A percentile compares a stretch with the other conserved stretches of the same genome.
These are phyloP conservation scores for Pelobates fuscus DNA, from an alignment of 2,113 vertebrate species.

Conservation along the genomic window DNA sequence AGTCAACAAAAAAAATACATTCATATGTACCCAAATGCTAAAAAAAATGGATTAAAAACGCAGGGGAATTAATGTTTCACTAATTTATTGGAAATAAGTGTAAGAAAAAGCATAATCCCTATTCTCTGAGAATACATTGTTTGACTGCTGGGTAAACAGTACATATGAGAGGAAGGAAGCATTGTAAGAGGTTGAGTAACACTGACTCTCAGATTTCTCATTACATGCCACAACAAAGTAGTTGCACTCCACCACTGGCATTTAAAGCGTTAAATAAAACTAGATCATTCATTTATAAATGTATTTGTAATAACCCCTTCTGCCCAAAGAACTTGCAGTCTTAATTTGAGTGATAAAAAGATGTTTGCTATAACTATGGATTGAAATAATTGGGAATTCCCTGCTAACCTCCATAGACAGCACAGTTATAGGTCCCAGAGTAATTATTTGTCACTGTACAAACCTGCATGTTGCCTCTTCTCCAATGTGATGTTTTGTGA, in stretches of 20 bases:
- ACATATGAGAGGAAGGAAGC: neutral
- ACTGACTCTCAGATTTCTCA: too few species aligned
- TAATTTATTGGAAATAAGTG: too few species aligned
- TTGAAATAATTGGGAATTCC: neutral
- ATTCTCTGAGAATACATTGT: too few species aligned
- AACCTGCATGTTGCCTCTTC: slow-evolving; percentile 42
- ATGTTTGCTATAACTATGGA: neutral
- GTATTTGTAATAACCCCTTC: too few species aligned
- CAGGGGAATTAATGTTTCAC: neutral
- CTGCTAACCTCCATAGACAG: neutral
- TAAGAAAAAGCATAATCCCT: too few species aligned
- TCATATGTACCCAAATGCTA: neutral
- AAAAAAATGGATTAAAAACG: neutral
- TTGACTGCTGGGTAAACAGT: too few species aligned
- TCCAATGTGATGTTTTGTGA: slow-evolving; percentile 48
- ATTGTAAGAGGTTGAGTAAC: neutral
- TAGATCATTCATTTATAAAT: too few species aligned
- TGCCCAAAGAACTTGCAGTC: too few species aligned
- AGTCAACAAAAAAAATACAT: neutral
- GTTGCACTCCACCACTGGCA: too few species aligned
- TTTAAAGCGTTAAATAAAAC: too few species aligned
- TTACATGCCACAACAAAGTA: too few species aligned
- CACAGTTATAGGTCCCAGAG: neutral
- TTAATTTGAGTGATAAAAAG: neutral
- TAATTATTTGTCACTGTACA: slow-evolving; percentile 30